phyloP scores from a whole-genome alignment of 2,797 vertebrate species.

The Falco concolor region DNA sequence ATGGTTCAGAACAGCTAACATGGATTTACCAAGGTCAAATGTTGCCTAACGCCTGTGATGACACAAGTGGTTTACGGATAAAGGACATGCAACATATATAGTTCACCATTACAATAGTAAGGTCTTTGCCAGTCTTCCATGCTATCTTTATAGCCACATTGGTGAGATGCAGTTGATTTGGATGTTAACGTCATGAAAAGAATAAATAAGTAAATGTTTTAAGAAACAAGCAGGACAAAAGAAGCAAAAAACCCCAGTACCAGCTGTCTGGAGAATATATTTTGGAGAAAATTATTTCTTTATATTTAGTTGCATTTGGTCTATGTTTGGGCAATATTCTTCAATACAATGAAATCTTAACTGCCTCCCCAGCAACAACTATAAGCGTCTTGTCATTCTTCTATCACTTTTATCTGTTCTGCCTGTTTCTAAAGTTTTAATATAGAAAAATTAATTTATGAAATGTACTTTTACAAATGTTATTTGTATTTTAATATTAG shows the following conservation, averaged over 20 bases:
- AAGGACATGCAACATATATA: not conserved
- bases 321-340: not conserved
- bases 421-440: not conserved
- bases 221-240: not conserved
- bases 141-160: not conserved
- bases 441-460: not conserved
- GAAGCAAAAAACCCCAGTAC: not conserved
- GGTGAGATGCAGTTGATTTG: not conserved
- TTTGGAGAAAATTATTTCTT: not conserved
- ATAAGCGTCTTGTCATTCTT: not conserved
- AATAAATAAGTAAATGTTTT: not conserved
- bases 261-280: not conserved
- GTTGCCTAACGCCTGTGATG: not conserved
- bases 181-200: not conserved
- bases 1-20: not conserved
- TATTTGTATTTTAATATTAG: not conserved
- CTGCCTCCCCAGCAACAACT: not conserved
- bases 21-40: not conserved
- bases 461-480: not conserved
- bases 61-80: not conserved
- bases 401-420: not conserved
- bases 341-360: not conserved
- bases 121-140: not conserved
- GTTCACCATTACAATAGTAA: not conserved
- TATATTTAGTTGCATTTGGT: not conserved